phyloP scores from a whole-genome alignment of 1,140 invertebrate species.

The Sitodiplosis mosellana region DNA sequence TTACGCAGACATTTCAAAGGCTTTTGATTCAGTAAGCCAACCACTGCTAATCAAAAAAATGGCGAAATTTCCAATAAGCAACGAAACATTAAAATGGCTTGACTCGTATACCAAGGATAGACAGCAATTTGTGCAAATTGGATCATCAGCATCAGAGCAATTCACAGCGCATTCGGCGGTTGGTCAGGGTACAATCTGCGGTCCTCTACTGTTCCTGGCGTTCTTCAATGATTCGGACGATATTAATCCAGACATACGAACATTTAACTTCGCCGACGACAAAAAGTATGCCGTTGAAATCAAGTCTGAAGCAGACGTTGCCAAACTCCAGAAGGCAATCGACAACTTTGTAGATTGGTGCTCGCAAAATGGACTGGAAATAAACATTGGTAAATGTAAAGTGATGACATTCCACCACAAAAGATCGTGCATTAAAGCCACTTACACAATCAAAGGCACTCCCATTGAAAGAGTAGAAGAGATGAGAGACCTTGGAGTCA shows the following conservation, averaged over 20 bases:
- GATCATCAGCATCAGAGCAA: background rate
- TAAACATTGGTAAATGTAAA: background rate
- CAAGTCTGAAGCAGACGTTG: background rate
- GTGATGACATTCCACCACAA: background rate
- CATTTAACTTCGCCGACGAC: background rate
- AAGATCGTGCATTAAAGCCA: background rate
- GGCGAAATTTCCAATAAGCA: too few relatives aligned
- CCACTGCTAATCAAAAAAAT: too few relatives aligned
- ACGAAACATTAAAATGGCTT: too few relatives aligned
- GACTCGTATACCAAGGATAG: background rate
- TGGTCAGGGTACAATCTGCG: too few relatives aligned
- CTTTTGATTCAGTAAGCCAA: too few relatives aligned
- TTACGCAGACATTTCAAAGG: background rate
- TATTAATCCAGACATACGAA: background rate
- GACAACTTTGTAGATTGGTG: background rate
- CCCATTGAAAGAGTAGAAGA: background rate
- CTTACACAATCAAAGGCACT: background rate
- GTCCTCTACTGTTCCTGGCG: slow-evolving; percentile 6
- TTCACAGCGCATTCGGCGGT: background rate
- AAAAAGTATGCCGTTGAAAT: background rate
- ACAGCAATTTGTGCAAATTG: background rate
- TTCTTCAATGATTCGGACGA: background rate
- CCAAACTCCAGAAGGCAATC: background rate
- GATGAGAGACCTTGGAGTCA: background rate
- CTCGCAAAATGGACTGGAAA: background rate